Percentiles rank a stretch among this genome's conserved stretches.
phyloP scores from a whole-genome alignment of 2,797 vertebrate species.

The Nothura maculosa region DNA sequence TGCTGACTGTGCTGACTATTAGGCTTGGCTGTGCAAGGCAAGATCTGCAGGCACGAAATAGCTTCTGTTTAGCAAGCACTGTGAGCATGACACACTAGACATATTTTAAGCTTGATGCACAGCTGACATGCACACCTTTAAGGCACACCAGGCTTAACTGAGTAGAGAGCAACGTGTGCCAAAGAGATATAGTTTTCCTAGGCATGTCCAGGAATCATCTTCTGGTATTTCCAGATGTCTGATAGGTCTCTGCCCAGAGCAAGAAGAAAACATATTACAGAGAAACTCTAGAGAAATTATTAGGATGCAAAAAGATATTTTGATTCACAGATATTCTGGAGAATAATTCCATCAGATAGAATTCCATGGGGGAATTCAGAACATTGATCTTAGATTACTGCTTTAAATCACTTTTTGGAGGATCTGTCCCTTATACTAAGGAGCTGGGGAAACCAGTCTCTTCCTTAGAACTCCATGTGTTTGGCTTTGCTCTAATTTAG shows the following conservation, averaged over 20 bases:
- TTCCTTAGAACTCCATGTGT: background rate
- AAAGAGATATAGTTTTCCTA: background rate
- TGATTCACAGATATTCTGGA: background rate
- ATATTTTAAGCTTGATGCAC: background rate
- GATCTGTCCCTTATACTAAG: background rate
- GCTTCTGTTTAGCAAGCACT: background rate
- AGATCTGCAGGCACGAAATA: background rate
- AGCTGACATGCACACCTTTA: fast-evolving
- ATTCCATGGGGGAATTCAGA: background rate
- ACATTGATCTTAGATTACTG: fast-evolving
- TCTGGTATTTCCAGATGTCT: background rate
- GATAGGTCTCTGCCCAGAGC: background rate
- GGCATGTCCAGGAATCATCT: fast-evolving
- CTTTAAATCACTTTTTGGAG: background rate
- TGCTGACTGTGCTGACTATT: too few species aligned
- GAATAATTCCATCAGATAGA: background rate
- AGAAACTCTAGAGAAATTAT: background rate
- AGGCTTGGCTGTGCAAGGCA: background rate
- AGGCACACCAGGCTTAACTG: background rate
- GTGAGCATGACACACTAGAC: fast-evolving
- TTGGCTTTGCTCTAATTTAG: too few species aligned
- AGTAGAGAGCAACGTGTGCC: background rate
- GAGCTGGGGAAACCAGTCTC: background rate
- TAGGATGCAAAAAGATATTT: background rate
- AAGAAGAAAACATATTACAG: background rate